Base-by-base conservation (phyloP, 2,113 vertebrate species). In the Mus spicilegus region DNA sequence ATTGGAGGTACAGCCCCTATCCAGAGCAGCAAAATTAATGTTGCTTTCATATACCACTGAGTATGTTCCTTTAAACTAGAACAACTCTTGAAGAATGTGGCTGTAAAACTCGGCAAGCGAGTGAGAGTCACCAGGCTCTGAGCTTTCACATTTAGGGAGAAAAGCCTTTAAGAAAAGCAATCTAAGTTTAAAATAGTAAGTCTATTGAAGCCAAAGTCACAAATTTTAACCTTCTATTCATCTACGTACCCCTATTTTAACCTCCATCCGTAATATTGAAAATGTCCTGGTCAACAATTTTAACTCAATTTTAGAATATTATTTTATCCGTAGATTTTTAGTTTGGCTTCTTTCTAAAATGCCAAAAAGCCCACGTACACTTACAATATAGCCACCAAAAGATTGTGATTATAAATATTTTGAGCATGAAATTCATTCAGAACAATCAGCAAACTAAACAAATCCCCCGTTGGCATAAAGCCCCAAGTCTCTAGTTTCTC, bases 391-490 rank as follows among this genome's bases (percentile, higher is more conserved):
- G 92, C 91, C 89, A 94, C 96, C 94, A 56, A 94, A 95, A 97
- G 97, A 97, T 97, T 97, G 95, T 94, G 84, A 96, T 96, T 96
- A 61, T 94, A 96, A 97, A 96, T 97, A 96, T 92, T 97, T 97
- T 95, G 88, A 97, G 97, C 96, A 97, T 92, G 87, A 96, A 97
- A 97, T 96, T 94, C 96, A 98, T 97, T 98, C 89, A 96, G 96
- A 97, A 97, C 94, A 97, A 97, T 97, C 96, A 95, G 91, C 95
- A 97, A 97, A 95, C 94, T 30, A 98, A 98, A 96, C 89, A 96
- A 97, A 97, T 94, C 89, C 96, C 96, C 94, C 3, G 5, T 90
- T 97, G 97, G 94, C 93, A 73, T 93, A 96, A 96, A 95, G 94
- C 95, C 97, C 89, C 87, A 70, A 95, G 84, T 88, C 93, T 97